phyloP scores from a whole-genome alignment of 2,888 invertebrate species.

The Epinotia demarniana region DNA sequence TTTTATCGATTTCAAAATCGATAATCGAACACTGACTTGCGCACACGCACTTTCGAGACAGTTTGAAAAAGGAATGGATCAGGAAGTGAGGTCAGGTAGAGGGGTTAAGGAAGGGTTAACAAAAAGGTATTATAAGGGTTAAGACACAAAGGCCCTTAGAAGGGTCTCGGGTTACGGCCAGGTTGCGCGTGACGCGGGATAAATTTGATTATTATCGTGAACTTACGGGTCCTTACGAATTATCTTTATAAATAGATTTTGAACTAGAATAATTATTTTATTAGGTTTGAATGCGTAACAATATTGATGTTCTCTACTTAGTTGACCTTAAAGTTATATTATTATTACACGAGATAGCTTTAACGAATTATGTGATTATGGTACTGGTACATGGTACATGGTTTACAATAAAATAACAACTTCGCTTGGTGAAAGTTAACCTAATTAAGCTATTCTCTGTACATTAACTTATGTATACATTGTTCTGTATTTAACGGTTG shows the following conservation, averaged over 20 bases:
- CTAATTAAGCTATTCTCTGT: neutral
- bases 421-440: neutral
- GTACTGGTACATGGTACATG: too few relatives aligned
- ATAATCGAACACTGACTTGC: constrained; percentile 62
- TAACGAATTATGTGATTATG: too few relatives aligned
- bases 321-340: too few relatives aligned
- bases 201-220: constrained; percentile 41
- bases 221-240: constrained; percentile 12
- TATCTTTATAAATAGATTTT: constrained; percentile 22
- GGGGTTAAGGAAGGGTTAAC: constrained; percentile 82
- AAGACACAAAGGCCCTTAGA: constrained; percentile 68
- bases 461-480: neutral
- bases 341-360: too few relatives aligned
- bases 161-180: constrained; percentile 71
- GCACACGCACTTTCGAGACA: constrained; percentile 78
- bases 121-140: constrained; percentile 78
- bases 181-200: constrained; percentile 63
- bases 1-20: constrained; percentile 50
- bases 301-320: neutral
- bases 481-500: neutral
- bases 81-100: constrained; percentile 83
- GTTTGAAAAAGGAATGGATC: constrained; percentile 78
- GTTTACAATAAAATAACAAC: neutral
- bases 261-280: constrained; percentile 2
- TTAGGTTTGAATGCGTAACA: neutral